Conservation (phyloP, 2,797 vertebrate genomes). For the Acipenser oxyrinchus region DNA sequence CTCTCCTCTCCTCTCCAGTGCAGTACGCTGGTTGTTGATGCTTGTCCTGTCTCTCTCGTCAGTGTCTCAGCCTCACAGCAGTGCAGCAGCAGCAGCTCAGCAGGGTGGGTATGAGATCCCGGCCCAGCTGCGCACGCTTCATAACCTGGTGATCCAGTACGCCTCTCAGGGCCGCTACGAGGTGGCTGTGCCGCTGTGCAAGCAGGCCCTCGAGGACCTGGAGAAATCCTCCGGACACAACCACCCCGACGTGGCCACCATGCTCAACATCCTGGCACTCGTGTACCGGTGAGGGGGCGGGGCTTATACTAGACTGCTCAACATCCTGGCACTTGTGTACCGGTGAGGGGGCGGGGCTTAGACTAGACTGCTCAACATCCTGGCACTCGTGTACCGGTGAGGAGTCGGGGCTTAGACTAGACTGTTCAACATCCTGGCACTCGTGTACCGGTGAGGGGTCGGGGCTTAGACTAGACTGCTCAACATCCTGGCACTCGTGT, state of each 20-base stretch:
- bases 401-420: no score
- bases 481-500: constrained; percentile 80
- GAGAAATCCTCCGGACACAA: constrained; percentile 82
- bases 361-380: no score
- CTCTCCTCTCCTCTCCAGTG: no score
- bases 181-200: constrained; percentile 80
- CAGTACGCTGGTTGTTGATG: neutral
- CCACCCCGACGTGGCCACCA: constrained; percentile 82
- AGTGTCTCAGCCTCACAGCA: constrained; percentile 52
- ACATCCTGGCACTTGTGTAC: no score
- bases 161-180: constrained; percentile 80
- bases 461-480: constrained; percentile 49
- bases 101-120: constrained; percentile 83
- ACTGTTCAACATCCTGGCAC: no score
- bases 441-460: no score
- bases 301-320: no score
- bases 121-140: constrained; percentile 72
- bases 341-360: no score
- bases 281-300: constrained; percentile 66
- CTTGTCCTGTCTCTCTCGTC: neutral
- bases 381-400: no score
- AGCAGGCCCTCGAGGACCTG: constrained; percentile 81
- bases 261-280: constrained; percentile 81
- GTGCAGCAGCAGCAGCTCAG: constrained; percentile 58
- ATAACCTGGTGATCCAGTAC: constrained; percentile 86